These are phyloP conservation scores for Molanna angustata DNA, from an alignment of 2,888 invertebrate species.

Conservation along the genomic window DNA sequence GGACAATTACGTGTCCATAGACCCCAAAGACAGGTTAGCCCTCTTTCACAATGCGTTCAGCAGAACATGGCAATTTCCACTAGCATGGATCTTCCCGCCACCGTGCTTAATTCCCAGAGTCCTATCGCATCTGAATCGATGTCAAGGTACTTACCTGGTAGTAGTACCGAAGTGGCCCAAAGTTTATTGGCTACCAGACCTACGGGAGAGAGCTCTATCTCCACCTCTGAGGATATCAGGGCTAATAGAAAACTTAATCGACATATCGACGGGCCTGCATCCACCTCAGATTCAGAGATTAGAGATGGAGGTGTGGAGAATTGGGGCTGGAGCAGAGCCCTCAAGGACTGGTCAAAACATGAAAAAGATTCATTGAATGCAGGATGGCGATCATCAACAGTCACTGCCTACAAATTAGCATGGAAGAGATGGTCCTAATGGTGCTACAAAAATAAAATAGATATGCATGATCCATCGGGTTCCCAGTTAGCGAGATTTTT, in stretches of 20 bases:
- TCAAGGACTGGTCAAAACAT: constrained; percentile 26
- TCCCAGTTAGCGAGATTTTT: constrained; percentile 3
- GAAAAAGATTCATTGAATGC: background rate
- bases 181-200: constrained; percentile 37
- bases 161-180: constrained; percentile 33
- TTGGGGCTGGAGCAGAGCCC: constrained; percentile 33
- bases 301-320: constrained; percentile 34
- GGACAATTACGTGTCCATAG: constrained; percentile 3
- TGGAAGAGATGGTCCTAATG: constrained; percentile 6
- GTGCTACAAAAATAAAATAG: background rate
- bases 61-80: background rate
- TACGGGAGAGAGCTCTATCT: constrained; percentile 34
- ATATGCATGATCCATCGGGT: background rate
- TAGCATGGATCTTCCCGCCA: background rate
- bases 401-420: constrained; percentile 4
- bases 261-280: constrained; percentile 31
- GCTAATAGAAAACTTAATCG: constrained; percentile 28
- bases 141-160: constrained; percentile 13
- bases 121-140: constrained; percentile 1
- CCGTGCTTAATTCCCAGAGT: background rate
- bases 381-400: constrained; percentile 6
- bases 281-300: constrained; percentile 28
- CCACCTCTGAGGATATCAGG: constrained; percentile 28
- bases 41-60: background rate
- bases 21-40: too few species aligned